Percentiles rank a stretch among this genome's conserved stretches.
These are phyloP conservation scores for Lerista edwardsae DNA, from an alignment of 2,797 vertebrate genomes.

Conservation along the genomic window DNA sequence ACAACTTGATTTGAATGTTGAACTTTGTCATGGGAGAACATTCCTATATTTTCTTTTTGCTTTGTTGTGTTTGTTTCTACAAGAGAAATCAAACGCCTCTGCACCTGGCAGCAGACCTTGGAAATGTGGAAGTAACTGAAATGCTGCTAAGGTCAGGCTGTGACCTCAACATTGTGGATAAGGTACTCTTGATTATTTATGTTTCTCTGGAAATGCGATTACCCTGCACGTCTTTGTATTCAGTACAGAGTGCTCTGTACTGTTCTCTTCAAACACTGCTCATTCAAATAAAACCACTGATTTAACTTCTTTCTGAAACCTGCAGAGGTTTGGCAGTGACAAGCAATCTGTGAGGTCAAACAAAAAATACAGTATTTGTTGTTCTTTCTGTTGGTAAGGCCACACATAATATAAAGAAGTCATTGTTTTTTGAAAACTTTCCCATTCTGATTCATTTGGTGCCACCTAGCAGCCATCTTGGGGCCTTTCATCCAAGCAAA, in stretches of 20 bases:
- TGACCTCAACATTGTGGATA: constrained; percentile 80
- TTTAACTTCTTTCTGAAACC: not conserved
- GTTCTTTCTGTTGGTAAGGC: not conserved
- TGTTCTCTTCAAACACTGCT: not conserved
- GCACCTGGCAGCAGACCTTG: constrained; percentile 88
- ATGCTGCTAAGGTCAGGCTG: constrained; percentile 84
- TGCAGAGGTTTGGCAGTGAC: constrained; percentile 19
- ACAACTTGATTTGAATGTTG: constrained; percentile 3
- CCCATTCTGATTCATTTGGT: not conserved
- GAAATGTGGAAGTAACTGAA: constrained; percentile 87
- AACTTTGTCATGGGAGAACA: not conserved
- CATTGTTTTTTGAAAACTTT: not conserved
- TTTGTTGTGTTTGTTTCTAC: constrained; percentile 40
- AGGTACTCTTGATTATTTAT: constrained; percentile 74
- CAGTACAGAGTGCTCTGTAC: not conserved
- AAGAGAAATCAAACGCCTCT: constrained; percentile 88
- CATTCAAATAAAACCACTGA: not conserved
- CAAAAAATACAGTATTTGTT: not conserved
- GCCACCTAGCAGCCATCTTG: not conserved
- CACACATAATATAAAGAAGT: not conserved
- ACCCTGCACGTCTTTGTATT: not conserved
- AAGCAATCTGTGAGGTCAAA: not conserved
- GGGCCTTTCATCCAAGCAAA: not conserved
- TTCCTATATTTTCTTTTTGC: not conserved
- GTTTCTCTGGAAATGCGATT: not conserved